Evolutionary conservation across 2,888 invertebrate genomes (phyloP).

Genomic region (Trachelus troglodyta): DNA sequence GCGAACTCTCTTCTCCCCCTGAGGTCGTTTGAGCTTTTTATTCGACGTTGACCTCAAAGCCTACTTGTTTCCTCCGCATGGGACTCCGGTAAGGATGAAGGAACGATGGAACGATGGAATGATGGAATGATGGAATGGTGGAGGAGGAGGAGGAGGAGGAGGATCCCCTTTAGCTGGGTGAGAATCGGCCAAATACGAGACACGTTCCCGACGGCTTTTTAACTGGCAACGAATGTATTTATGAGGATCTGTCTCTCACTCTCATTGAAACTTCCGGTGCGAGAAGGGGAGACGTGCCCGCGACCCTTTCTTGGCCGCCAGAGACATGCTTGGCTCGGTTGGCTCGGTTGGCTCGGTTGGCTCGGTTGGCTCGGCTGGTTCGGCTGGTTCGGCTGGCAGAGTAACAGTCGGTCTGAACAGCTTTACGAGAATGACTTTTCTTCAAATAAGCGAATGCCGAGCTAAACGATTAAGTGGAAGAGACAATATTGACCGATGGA

Average conservation of each 20-base stretch:
- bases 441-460: neutral
- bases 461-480: neutral
- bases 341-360: too few relatives aligned
- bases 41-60: neutral
- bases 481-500: neutral
- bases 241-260: slow-evolving; percentile 52
- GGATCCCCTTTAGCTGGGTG: neutral
- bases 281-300: slow-evolving; percentile 8
- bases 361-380: too few relatives aligned
- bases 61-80: neutral
- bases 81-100: neutral
- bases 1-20: neutral
- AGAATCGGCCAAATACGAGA: neutral
- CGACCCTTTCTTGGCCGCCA: neutral
- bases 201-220: slow-evolving; percentile 32
- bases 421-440: neutral
- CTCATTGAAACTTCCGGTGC: slow-evolving; percentile 60
- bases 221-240: slow-evolving; percentile 47
- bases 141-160: neutral
- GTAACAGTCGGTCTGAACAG: neutral
- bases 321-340: neutral
- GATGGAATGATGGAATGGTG: neutral
- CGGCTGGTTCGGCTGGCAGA: too few relatives aligned
- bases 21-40: neutral
- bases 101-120: neutral